A percentile compares a stretch with the other conserved stretches of the same genome.
These are phyloP conservation scores for Antheraea assamensis DNA, from an alignment of 2,888 invertebrate genomes.

Conservation along the genomic window DNA sequence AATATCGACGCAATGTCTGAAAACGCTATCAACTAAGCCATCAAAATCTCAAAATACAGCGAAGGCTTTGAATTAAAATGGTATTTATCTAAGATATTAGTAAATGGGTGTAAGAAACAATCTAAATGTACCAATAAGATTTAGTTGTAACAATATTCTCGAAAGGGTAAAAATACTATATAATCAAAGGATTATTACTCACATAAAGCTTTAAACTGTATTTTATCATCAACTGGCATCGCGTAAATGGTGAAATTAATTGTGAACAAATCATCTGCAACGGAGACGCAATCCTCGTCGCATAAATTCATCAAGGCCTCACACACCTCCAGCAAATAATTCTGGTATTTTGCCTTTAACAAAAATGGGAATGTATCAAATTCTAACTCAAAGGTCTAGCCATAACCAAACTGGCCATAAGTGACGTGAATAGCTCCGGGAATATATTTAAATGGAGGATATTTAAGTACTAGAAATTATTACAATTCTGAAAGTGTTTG, in stretches of 20 bases:
- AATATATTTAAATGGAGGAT: no score
- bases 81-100: no score
- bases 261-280: slow-evolving; percentile 64
- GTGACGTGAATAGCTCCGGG: no score
- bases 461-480: no score
- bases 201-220: slow-evolving; percentile 73
- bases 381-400: not conserved
- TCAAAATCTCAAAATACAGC: no score
- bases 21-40: no score
- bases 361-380: not conserved
- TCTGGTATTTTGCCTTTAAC: slow-evolving; percentile 81
- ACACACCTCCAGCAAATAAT: slow-evolving; percentile 80
- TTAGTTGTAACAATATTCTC: not conserved
- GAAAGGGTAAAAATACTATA: not conserved
- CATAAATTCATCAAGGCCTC: slow-evolving; percentile 79
- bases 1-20: no score
- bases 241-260: slow-evolving; percentile 72
- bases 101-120: not conserved
- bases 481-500: no score
- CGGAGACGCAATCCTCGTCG: slow-evolving; percentile 57
- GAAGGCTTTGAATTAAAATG: no score
- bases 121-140: not conserved
- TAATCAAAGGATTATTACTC: slow-evolving; percentile 38
- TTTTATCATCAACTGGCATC: slow-evolving; percentile 64
- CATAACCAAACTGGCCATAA: not conserved